Percentiles rank a stretch among this genome's conserved stretches.
Conservation (phyloP, 2,888 invertebrate genomes). For the Oscheius sp. region DNA sequence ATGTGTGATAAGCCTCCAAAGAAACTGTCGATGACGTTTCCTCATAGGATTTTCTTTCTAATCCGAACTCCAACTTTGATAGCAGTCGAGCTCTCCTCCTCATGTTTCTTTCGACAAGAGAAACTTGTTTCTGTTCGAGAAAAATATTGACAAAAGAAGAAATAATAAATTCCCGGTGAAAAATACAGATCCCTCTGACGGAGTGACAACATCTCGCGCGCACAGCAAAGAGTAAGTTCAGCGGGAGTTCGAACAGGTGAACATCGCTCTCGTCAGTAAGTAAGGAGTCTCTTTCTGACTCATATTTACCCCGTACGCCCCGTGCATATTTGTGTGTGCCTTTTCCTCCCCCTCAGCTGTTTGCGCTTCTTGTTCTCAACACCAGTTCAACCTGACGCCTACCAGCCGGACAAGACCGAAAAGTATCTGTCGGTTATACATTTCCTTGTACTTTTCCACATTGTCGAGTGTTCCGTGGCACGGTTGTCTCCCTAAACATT, state of each 20-base stretch:
- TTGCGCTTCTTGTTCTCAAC: slow-evolving; percentile 29
- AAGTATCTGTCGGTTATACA: background rate
- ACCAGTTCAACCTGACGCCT: slow-evolving; percentile 14
- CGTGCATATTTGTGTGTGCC: slow-evolving; percentile 10
- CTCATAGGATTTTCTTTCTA: too few species aligned
- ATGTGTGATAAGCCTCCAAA: too few species aligned
- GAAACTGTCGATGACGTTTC: too few species aligned
- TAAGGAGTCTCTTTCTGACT: slow-evolving; percentile 10
- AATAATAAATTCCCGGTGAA: background rate
- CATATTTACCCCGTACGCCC: slow-evolving; percentile 8
- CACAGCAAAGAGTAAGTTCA: slow-evolving; percentile 1
- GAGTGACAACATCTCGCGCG: background rate
- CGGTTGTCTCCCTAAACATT: background rate
- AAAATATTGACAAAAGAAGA: too few species aligned
- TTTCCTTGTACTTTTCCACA: background rate
- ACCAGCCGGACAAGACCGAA: background rate
- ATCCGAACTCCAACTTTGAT: too few species aligned
- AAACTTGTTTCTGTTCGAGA: too few species aligned
- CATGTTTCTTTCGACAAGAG: too few species aligned
- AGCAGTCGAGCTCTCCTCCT: too few species aligned
- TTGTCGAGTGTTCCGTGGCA: too few species aligned
- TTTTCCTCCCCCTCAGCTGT: slow-evolving; percentile 18
- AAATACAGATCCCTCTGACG: background rate
- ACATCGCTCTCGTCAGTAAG: slow-evolving; percentile 4
- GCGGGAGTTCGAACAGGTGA: background rate